These are phyloP conservation scores for Bimastos eiseni DNA, from an alignment of 2,888 invertebrate species.

Conservation along the genomic window DNA sequence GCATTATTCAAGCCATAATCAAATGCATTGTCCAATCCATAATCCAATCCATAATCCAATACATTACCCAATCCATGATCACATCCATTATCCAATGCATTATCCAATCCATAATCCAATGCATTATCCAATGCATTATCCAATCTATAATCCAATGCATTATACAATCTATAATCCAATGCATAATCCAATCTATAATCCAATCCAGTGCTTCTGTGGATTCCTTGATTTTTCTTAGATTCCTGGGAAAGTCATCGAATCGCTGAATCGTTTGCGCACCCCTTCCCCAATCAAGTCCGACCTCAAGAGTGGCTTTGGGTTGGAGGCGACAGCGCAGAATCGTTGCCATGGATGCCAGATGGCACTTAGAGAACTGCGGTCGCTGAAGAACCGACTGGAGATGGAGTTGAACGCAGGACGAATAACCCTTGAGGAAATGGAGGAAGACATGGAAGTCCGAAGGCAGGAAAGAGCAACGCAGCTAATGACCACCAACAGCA, in stretches of 20 bases:
- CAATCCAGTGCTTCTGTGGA: too few relatives aligned
- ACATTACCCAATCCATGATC: too few relatives aligned
- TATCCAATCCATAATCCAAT: too few relatives aligned
- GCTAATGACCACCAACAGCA: not conserved
- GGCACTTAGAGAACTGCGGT: not conserved
- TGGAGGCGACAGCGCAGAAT: not conserved
- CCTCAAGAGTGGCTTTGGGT: not conserved
- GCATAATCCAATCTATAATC: too few relatives aligned
- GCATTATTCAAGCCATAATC: too few relatives aligned
- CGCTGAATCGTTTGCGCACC: not conserved
- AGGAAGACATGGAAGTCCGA: not conserved
- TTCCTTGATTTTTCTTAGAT: not conserved
- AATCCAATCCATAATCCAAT: too few relatives aligned
- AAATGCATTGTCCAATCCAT: too few relatives aligned
- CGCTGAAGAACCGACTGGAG: not conserved
- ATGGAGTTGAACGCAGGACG: not conserved
- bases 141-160: too few relatives aligned
- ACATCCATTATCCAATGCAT: too few relatives aligned
- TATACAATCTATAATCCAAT: too few relatives aligned
- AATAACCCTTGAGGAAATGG: not conserved
- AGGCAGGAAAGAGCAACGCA: not conserved
- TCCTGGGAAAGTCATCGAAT: not conserved
- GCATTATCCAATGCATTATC: too few relatives aligned
- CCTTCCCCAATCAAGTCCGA: not conserved
- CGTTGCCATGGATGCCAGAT: not conserved